phyloP scores from a whole-genome alignment of 1,140 invertebrate species.

The Carcinoscorpius rotundicauda region DNA sequence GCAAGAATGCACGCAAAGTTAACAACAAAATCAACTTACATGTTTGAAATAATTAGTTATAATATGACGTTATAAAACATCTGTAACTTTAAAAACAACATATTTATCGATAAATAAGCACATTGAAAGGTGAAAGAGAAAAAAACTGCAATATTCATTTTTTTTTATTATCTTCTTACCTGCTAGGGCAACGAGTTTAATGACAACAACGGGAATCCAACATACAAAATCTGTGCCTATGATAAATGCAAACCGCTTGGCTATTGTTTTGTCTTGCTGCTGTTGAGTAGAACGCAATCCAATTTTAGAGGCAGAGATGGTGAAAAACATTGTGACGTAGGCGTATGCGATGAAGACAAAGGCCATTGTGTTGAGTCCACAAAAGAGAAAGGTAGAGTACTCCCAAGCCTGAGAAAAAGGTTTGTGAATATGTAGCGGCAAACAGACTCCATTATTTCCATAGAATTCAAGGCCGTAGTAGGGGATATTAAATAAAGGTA shows the following conservation, averaged over 20 bases:
- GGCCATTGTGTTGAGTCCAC: slow-evolving; percentile 49
- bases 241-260: slow-evolving; percentile 58
- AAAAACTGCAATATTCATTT: not conserved
- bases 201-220: slow-evolving; percentile 56
- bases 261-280: slow-evolving; percentile 50
- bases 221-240: slow-evolving; percentile 58
- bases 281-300: slow-evolving; percentile 43
- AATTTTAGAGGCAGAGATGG: slow-evolving; percentile 48
- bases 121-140: not conserved
- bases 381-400: slow-evolving; percentile 56
- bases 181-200: slow-evolving; percentile 51
- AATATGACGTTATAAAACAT: no score
- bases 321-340: slow-evolving; percentile 40
- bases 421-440: slow-evolving; percentile 57
- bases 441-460: slow-evolving; percentile 54
- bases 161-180: slow-evolving; percentile 22
- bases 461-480: slow-evolving; percentile 49
- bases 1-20: no score
- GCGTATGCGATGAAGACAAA: slow-evolving; percentile 36
- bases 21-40: no score
- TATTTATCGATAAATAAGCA: not conserved
- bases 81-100: no score
- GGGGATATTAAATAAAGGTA: slow-evolving; percentile 48
- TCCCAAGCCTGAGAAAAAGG: slow-evolving; percentile 47
- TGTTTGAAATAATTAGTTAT: no score